Evolutionary conservation across 1,140 invertebrate species (phyloP), one percentile per base, ranked within the genome.

Genomic region (Polypedilum pembai): DNA sequence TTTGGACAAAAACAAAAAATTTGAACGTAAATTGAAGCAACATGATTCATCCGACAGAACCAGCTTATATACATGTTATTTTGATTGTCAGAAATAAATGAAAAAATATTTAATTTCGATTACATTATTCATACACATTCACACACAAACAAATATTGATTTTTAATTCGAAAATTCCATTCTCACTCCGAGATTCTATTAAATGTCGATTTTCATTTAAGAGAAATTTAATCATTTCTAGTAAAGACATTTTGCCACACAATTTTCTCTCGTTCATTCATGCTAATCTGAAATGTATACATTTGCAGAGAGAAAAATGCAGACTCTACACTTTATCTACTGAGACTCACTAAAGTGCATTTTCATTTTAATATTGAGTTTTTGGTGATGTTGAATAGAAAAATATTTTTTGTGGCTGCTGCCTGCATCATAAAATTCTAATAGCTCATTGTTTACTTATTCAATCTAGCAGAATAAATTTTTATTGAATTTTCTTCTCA

Each of bases 381-480:
- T 33, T 1, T 1, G 1, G 24, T 33, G 5, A 10, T 69, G 8
- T 20, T 69, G 45, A 7, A 12, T n/a, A 56, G 12, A n/a, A 56
- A n/a, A n/a, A 12, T 4, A 56, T n/a, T 15, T 56, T 56, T 56
- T 56, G 12, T 56, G 12, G n/a, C n/a, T 56, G 45, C 12, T 56
- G 45, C 12, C 12, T 56, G 45, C 45, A 56, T 69, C 65, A 69
- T 20, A 20, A 20, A 69, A 20, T 8, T 69, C 65, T 69, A 69
- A 69, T 69, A 18, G 65, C 17, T 69, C 65, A 69, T 69, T 69
- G 65, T 69, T 69, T 69, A 69, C 65, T 18, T 18, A 21, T 20
- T 21, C 65, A 69, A 69, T 20, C 18, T 69, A 69, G n/a, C 17
- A 69, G 65, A 69, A 69, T 20, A 20, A 56, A 56, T 56, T 56